Conservation (phyloP, 2,888 invertebrate genomes). For the Achlya flavicornis region DNA sequence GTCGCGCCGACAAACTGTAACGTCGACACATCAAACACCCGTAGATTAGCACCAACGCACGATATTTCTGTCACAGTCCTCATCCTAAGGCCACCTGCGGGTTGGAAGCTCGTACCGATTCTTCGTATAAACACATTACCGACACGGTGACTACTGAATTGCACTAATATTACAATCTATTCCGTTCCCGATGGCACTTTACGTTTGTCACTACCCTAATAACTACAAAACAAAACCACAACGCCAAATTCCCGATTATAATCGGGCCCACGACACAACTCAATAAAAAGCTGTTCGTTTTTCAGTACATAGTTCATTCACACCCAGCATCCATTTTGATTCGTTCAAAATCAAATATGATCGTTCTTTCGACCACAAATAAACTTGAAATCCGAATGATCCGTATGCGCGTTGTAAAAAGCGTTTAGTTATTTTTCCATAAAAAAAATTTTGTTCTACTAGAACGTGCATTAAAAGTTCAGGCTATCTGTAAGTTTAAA, state of each 20-base stretch:
- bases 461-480: too few relatives aligned
- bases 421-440: slow-evolving; percentile 46
- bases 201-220: slow-evolving; percentile 62
- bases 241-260: slow-evolving; percentile 75
- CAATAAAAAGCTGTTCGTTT: slow-evolving; percentile 82
- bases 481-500: too few relatives aligned
- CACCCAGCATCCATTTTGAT: slow-evolving; percentile 85
- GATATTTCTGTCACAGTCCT: slow-evolving; percentile 76
- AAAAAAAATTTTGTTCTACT: background rate
- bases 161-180: slow-evolving; percentile 58
- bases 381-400: slow-evolving; percentile 55
- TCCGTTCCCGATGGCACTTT: slow-evolving; percentile 56
- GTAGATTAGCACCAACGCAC: slow-evolving; percentile 66
- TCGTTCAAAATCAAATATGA: slow-evolving; percentile 82
- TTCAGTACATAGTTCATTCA: slow-evolving; percentile 83
- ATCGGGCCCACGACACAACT: slow-evolving; percentile 81
- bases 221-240: slow-evolving; percentile 66
- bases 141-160: slow-evolving; percentile 76
- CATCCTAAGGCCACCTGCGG: slow-evolving; percentile 82
- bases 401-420: slow-evolving; percentile 51
- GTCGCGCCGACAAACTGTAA: slow-evolving; percentile 65
- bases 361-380: slow-evolving; percentile 76
- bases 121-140: slow-evolving; percentile 80
- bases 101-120: slow-evolving; percentile 70
- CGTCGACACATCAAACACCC: slow-evolving; percentile 66